A percentile compares a stretch with the other conserved stretches of the same genome.
phyloP scores from a whole-genome alignment of 2,888 invertebrate genomes.

The Adelognathus sp. region DNA sequence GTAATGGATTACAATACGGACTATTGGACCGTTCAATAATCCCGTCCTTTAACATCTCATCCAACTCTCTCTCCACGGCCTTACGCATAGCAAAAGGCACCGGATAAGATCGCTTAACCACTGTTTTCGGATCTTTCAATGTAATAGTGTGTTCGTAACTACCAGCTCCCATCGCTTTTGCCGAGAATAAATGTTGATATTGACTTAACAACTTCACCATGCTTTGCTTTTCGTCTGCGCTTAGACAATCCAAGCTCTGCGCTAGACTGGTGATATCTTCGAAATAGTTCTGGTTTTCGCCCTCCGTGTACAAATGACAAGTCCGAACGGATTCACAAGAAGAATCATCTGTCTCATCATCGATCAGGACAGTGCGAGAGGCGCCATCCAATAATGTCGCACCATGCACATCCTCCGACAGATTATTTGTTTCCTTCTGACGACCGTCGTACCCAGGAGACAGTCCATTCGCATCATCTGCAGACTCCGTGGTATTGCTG shows the following conservation, averaged over 20 bases:
- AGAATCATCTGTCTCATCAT: too few relatives aligned
- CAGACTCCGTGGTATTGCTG: too few relatives aligned
- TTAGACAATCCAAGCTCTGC: neutral
- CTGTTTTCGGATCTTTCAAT: slow-evolving; percentile 57
- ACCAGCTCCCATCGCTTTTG: neutral
- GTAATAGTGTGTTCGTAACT: slow-evolving; percentile 53
- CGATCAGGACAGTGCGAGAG: neutral
- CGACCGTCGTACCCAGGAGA: too few relatives aligned
- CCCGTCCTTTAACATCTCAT: slow-evolving; percentile 61
- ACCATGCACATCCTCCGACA: too few relatives aligned
- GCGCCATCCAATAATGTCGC: too few relatives aligned
- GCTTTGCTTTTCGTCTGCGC: too few relatives aligned
- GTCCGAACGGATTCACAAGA: neutral
- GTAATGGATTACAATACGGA: slow-evolving; percentile 68
- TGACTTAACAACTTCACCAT: neutral
- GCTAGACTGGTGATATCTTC: neutral
- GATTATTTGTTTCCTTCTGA: too few relatives aligned
- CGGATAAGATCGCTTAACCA: slow-evolving; percentile 65
- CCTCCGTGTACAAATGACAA: neutral
- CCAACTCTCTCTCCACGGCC: slow-evolving; percentile 63
- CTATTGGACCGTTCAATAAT: slow-evolving; percentile 59
- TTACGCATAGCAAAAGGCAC: slow-evolving; percentile 65
- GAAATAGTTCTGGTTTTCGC: neutral
- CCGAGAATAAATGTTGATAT: slow-evolving; percentile 28
- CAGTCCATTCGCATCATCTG: too few relatives aligned